Percentiles rank a stretch among this genome's conserved stretches.
These are phyloP conservation scores for Mallotus villosus DNA, from an alignment of 2,797 vertebrate genomes.

Conservation along the genomic window DNA sequence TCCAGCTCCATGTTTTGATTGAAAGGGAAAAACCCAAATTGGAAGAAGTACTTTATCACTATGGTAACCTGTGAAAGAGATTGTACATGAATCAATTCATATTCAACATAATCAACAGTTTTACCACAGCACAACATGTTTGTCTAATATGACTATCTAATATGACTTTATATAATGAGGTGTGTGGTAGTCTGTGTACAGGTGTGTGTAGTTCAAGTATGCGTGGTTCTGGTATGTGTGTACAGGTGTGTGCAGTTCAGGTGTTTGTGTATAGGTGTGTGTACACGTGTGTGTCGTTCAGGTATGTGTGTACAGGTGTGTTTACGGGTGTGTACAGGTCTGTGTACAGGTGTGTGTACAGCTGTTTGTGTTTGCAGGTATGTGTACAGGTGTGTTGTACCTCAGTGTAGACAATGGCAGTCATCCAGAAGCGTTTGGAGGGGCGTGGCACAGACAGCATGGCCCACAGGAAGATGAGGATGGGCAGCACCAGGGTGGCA, in stretches of 20 bases:
- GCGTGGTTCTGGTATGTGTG: too few species aligned
- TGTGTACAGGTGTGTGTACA: background rate
- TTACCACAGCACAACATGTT: background rate
- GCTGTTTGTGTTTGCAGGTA: background rate
- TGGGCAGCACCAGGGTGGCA: conserved; percentile 88
- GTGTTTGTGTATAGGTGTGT: background rate
- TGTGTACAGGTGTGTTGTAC: conserved; percentile 58
- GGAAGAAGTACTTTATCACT: conserved; percentile 96
- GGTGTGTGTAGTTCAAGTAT: too few species aligned
- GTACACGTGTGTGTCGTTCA: too few species aligned
- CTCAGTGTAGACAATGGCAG: conserved; percentile 95
- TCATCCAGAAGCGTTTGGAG: conserved; percentile 97
- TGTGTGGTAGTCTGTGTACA: too few species aligned
- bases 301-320: too few species aligned
- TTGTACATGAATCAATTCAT: background rate
- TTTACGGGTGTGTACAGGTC: too few species aligned
- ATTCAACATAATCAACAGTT: background rate
- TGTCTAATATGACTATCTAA: too few species aligned
- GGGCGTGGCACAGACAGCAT: conserved; percentile 92
- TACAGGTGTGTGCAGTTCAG: too few species aligned
- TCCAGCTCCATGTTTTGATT: conserved; percentile 85
- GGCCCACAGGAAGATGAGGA: conserved; percentile 94
- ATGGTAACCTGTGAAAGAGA: conserved; percentile 82
- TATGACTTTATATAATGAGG: too few species aligned
- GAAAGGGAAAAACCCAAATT: conserved; percentile 96